Conservation (phyloP, 2,797 vertebrate species). For the Amphiprion clarkii region DNA sequence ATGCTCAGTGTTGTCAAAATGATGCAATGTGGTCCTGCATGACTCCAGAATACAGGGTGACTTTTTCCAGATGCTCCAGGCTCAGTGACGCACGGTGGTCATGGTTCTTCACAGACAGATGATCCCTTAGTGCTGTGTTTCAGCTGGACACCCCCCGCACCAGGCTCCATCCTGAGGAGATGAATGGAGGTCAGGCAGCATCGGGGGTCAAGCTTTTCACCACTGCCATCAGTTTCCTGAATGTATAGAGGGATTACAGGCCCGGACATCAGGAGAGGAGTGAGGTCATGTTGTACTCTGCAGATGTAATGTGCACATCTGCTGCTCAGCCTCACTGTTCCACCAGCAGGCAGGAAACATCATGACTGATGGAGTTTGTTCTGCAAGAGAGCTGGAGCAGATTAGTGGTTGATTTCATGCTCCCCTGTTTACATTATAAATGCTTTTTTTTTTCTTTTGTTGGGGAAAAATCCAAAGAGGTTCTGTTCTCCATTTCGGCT, state of each 20-base stretch:
- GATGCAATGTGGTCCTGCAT: background rate
- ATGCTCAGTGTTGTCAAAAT: slow-evolving; percentile 5
- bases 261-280: background rate
- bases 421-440: slow-evolving; percentile 20
- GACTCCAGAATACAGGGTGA: background rate
- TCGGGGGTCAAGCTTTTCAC: slow-evolving; percentile 45
- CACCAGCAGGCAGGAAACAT: slow-evolving; percentile 32
- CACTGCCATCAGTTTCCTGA: slow-evolving; percentile 54
- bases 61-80: slow-evolving; percentile 59
- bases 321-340: slow-evolving; percentile 19
- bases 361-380: slow-evolving; percentile 5
- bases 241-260: slow-evolving; percentile 47
- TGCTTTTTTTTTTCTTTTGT: background rate
- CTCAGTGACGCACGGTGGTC: slow-evolving; percentile 41
- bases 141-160: background rate
- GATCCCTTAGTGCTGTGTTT: slow-evolving; percentile 7
- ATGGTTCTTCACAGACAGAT: slow-evolving; percentile 22
- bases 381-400: slow-evolving; percentile 33
- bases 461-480: background rate
- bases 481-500: background rate
- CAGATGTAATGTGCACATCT: slow-evolving; percentile 48
- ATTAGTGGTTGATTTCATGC: slow-evolving; percentile 36
- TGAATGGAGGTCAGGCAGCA: slow-evolving; percentile 24
- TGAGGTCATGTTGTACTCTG: slow-evolving; percentile 34
- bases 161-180: slow-evolving; percentile 24